Conservation (phyloP, 2,113 vertebrate species). For the Thomomys bottae region DNA sequence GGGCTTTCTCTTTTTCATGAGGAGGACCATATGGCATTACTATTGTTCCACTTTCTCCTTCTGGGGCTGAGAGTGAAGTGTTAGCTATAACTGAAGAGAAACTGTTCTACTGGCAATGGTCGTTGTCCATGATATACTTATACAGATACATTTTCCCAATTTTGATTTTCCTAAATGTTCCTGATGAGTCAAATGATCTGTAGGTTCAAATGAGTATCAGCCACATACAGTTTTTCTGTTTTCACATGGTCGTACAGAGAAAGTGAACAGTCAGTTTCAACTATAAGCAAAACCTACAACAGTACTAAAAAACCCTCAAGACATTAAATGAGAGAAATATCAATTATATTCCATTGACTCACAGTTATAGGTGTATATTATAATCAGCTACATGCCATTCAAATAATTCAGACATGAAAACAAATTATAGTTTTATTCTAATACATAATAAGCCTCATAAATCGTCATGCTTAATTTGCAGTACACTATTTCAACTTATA, state of each 20-base stretch:
- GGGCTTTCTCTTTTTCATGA: no score
- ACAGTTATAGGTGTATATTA: slow-evolving; percentile 30
- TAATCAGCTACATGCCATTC: background rate
- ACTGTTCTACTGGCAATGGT: no score
- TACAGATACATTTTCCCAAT: background rate
- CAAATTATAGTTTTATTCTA: slow-evolving; percentile 65
- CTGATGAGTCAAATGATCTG: background rate
- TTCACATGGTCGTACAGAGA: background rate
- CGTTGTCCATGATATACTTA: background rate
- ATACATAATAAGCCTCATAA: slow-evolving; percentile 69
- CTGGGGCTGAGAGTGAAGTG: no score
- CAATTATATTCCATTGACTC: slow-evolving; percentile 19
- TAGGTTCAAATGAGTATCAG: background rate
- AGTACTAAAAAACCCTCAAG: background rate
- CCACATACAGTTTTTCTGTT: background rate
- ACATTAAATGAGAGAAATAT: slow-evolving; percentile 35
- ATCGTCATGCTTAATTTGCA: slow-evolving; percentile 70
- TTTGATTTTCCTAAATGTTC: background rate
- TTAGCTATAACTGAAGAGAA: no score
- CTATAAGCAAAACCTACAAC: background rate
- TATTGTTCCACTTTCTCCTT: no score
- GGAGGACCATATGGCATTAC: no score
- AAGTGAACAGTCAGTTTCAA: background rate
- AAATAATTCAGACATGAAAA: slow-evolving; percentile 55
- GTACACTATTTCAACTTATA: slow-evolving; percentile 43